Percentiles rank a stretch among this genome's conserved stretches.
These are phyloP conservation scores for Apamea sordens DNA, from an alignment of 2,888 invertebrate species.

Conservation along the genomic window DNA sequence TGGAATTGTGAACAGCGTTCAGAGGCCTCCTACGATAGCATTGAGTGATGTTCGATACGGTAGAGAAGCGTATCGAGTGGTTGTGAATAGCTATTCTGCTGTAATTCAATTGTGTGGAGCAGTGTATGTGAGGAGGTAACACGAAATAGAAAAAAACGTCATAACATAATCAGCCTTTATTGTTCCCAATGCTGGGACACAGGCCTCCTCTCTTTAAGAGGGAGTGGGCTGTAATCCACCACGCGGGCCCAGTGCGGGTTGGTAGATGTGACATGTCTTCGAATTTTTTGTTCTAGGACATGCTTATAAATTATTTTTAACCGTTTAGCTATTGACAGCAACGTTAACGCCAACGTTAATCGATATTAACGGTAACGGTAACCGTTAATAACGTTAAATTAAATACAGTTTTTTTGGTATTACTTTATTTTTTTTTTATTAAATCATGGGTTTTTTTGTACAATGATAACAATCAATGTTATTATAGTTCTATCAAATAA, in stretches of 20 bases:
- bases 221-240: not conserved
- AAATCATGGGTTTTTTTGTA: not conserved
- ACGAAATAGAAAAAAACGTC: not conserved
- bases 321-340: slow-evolving; percentile 78
- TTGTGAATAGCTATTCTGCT: not conserved
- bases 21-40: no score
- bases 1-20: no score
- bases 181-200: not conserved
- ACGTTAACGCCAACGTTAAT: slow-evolving; percentile 75
- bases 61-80: no score
- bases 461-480: not conserved
- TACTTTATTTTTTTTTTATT: no score
- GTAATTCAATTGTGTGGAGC: not conserved
- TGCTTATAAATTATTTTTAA: no score
- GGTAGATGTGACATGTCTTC: not conserved
- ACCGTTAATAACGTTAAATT: slow-evolving; percentile 7
- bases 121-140: not conserved
- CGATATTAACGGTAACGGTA: not conserved
- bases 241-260: not conserved
- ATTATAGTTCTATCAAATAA: not conserved
- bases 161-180: not conserved
- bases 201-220: not conserved
- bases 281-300: not conserved
- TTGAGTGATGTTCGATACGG: no score
- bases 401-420: not conserved